phyloP scores from a whole-genome alignment of 2,888 invertebrate genomes.

The Odontocolon sp. region DNA sequence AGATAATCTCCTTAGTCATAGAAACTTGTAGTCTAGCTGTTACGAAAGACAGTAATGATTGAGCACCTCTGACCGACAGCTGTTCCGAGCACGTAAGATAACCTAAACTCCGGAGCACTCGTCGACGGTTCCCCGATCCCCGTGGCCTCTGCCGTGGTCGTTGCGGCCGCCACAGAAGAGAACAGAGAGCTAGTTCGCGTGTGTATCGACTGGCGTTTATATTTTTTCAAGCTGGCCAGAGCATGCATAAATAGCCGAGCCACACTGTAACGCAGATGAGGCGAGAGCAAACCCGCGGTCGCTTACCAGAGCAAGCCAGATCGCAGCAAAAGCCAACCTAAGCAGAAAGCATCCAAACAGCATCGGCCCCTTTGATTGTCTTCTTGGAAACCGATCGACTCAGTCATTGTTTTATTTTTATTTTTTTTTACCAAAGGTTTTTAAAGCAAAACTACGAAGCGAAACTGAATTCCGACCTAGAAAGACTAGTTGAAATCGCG shows the following conservation, averaged over 20 bases:
- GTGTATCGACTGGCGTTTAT: constrained; percentile 76
- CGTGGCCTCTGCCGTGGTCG: constrained; percentile 8
- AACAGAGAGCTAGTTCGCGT: constrained; percentile 72
- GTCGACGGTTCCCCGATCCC: constrained; percentile 51
- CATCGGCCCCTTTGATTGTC: constrained; percentile 75
- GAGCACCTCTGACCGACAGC: constrained; percentile 79
- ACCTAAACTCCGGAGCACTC: constrained; percentile 71
- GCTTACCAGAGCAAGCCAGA: constrained; percentile 23
- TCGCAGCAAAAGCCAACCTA: constrained; percentile 39
- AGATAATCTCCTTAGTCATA: constrained; percentile 3
- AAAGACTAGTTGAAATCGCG: constrained; percentile 46
- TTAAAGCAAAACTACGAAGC: not conserved
- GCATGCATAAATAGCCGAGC: constrained; percentile 75
- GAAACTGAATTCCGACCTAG: not conserved
- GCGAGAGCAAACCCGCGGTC: constrained; percentile 28
- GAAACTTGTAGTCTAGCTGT: not conserved
- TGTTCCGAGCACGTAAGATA: constrained; percentile 77
- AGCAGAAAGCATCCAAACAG: constrained; percentile 52
- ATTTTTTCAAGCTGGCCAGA: constrained; percentile 69
- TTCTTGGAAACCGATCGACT: constrained; percentile 74
- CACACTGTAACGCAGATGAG: constrained; percentile 36
- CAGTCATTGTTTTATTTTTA: constrained; percentile 63
- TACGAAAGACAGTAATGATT: constrained; percentile 55
- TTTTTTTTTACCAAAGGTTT: not conserved
- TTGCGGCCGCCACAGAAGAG: constrained; percentile 26